A percentile compares a stretch with the other conserved stretches of the same genome.
Conservation (phyloP, 2,888 invertebrate species). For the Piscicola geometra region DNA sequence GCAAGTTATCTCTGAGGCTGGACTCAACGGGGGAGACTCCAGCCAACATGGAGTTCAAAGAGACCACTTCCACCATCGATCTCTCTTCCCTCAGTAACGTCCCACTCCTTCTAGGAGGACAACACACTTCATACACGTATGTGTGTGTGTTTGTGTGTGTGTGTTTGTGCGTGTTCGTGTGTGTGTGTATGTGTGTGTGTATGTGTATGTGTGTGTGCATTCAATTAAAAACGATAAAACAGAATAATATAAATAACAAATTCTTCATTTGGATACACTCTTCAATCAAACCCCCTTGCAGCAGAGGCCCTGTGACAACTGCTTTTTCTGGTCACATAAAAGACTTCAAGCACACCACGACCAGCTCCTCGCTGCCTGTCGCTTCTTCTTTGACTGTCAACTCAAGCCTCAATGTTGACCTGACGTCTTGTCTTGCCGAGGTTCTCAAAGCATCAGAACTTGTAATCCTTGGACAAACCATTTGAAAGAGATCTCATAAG, state of each 20-base stretch:
- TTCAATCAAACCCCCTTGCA: slow-evolving; percentile 17
- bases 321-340: slow-evolving; percentile 41
- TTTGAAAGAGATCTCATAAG: too few species aligned
- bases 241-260: neutral
- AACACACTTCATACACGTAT: slow-evolving; percentile 38
- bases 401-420: slow-evolving; percentile 31
- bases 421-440: slow-evolving; percentile 36
- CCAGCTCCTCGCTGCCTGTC: slow-evolving; percentile 14
- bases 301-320: slow-evolving; percentile 39
- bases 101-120: slow-evolving; percentile 40
- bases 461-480: neutral
- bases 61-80: slow-evolving; percentile 7
- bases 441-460: slow-evolving; percentile 25
- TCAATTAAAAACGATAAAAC: too few species aligned
- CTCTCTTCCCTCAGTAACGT: slow-evolving; percentile 31
- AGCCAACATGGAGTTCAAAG: slow-evolving; percentile 30
- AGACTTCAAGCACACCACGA: slow-evolving; percentile 35
- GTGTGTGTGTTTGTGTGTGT: too few species aligned
- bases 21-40: slow-evolving; percentile 8
- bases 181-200: too few species aligned
- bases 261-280: too few species aligned
- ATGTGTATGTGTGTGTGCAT: too few species aligned
- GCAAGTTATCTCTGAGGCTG: slow-evolving; percentile 36
- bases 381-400: slow-evolving; percentile 25
- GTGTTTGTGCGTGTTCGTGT: too few species aligned